A percentile compares a stretch with the other conserved stretches of the same genome.
phyloP scores from a whole-genome alignment of 2,113 vertebrate genomes.

The Varanus salvator region DNA sequence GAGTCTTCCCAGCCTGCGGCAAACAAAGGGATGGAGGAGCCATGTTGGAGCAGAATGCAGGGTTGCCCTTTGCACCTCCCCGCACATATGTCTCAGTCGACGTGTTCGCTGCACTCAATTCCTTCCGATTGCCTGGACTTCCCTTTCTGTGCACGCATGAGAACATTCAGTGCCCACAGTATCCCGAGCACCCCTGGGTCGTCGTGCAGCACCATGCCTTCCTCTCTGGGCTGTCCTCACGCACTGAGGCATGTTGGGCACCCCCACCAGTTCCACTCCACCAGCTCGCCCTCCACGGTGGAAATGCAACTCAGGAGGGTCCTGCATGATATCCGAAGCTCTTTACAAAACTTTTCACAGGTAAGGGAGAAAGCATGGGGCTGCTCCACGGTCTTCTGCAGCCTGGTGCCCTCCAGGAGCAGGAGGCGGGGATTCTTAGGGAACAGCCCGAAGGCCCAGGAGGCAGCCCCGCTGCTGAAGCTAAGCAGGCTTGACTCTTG shows the following conservation, averaged over 20 bases:
- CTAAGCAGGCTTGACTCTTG: too few relatives aligned
- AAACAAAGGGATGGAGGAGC: constrained; percentile 50
- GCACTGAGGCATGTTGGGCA: constrained; percentile 67
- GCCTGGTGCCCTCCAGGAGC: not conserved
- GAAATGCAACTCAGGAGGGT: constrained; percentile 96
- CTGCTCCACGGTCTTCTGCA: too few relatives aligned
- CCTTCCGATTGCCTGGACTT: constrained; percentile 81
- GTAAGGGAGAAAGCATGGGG: constrained; percentile 69
- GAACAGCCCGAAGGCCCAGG: too few relatives aligned
- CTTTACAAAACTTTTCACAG: constrained; percentile 90
- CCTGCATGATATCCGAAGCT: constrained; percentile 91
- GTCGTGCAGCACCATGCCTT: constrained; percentile 58
- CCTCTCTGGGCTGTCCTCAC: constrained; percentile 71
- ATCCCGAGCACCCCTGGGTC: constrained; percentile 81
- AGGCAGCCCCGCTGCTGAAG: too few relatives aligned
- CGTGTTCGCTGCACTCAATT: constrained; percentile 84
- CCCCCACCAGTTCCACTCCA: constrained; percentile 60
- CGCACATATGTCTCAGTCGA: constrained; percentile 76
- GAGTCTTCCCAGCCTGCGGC: constrained; percentile 37
- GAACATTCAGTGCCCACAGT: constrained; percentile 87
- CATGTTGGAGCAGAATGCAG: constrained; percentile 59
- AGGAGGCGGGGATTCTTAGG: too few relatives aligned
- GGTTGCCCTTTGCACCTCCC: constrained; percentile 67
- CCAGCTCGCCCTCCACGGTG: constrained; percentile 80
- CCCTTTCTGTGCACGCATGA: constrained; percentile 72